These are phyloP conservation scores for Parauchenoglanis punctatus DNA, from an alignment of 2,797 vertebrate species.

Conservation along the genomic window DNA sequence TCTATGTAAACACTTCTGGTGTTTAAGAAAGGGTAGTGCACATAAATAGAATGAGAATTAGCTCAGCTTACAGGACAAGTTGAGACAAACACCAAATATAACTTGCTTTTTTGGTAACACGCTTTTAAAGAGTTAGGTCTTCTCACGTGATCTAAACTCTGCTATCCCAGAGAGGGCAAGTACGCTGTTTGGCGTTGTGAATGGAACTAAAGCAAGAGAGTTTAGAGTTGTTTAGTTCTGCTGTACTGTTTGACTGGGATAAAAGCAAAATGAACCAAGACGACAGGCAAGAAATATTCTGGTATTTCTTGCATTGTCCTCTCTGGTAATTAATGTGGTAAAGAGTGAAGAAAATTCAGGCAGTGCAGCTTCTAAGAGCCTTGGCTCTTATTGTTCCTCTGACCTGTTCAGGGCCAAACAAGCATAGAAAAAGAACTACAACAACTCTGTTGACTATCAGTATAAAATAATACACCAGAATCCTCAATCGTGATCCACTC, in stretches of 20 bases:
- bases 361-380: background rate
- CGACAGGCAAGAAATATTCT: too few species aligned
- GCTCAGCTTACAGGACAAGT: constrained; percentile 2
- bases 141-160: constrained; percentile 4
- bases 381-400: constrained; percentile 17
- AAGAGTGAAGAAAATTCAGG: background rate
- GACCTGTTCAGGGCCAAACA: background rate
- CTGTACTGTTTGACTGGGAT: background rate
- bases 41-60: constrained; percentile 14
- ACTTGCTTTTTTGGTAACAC: background rate
- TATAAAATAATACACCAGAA: background rate
- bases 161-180: background rate
- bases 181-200: background rate
- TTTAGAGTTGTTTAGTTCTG: background rate
- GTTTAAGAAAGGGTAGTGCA: background rate
- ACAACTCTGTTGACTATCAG: background rate
- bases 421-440: background rate
- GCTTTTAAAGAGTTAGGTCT: background rate
- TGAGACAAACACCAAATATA: constrained; percentile 17
- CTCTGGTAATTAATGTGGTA: background rate
- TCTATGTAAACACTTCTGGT: background rate
- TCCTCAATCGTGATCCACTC: background rate
- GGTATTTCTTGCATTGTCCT: too few species aligned
- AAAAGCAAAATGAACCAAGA: too few species aligned
- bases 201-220: background rate